Evolutionary conservation across 2,888 invertebrate species (phyloP), one percentile per base, ranked within the genome.

Genomic region (Emmelina monodactyla): DNA sequence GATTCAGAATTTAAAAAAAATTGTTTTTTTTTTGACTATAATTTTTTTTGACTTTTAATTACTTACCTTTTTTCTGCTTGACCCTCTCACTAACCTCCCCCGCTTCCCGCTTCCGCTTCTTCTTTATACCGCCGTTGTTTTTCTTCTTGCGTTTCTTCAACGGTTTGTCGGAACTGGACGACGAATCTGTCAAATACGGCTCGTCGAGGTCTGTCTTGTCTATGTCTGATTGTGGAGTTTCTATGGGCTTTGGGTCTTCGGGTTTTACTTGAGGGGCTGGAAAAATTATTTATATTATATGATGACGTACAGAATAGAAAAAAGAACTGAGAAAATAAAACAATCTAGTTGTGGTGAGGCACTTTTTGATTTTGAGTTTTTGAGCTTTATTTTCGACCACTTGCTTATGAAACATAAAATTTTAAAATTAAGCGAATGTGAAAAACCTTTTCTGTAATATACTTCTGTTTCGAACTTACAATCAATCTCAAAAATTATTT

Each of bases 81-180:
- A 13, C 12, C 6, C 36, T 30, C 1, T 34, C 40, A n/a, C 25
- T 25, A 0, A 32, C 16, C 34, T 46, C 31, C 52, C 56, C 46
- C 16, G 49, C 41, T 39, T 66, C 70, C 37, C 58, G 58, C 40
- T 62, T 62, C 38, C 61, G 65, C 36, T 55, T 53, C 2, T 58
- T 51, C 14, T 60, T 61, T 11, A 57, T 51, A 3, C n/a, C n/a
- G 9, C 47, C 53, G 25, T 55, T 61, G 1, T 39, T 39, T 37
- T 56, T 64, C 19, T 39, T 48, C 34, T 49, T 58, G 11, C 49
- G 68, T 46, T 56, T 61, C 40, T 65, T 65, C 22, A 75, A 62
- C 0, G 76, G 75, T 33, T 70, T 73, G 37, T 75, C 72, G 0
- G 73, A 75, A 43, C 72, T 65, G 0, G 72, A 72, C 0, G 65